Conservation (phyloP, 2,113 vertebrate species). For the Oreochromis spilurus region DNA sequence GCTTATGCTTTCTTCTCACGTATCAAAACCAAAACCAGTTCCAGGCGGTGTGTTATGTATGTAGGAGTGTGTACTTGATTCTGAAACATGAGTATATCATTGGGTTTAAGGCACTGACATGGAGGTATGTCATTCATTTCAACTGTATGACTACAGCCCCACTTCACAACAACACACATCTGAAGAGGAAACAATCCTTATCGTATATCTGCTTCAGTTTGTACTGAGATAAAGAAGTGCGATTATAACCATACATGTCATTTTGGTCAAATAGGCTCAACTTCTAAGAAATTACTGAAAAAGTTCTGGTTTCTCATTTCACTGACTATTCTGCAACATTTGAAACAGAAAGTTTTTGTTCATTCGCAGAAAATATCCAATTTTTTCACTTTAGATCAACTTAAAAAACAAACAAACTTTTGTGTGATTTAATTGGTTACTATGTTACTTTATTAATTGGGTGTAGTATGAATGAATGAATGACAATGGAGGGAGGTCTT, state of each 20-base stretch:
- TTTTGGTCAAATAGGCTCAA: background rate
- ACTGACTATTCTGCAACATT: background rate
- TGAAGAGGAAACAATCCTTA: background rate
- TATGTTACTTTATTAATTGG: background rate
- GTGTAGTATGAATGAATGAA: background rate
- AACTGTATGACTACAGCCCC: background rate
- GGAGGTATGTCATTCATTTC: background rate
- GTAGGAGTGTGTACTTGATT: background rate
- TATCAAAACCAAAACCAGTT: background rate
- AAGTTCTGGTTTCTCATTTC: background rate
- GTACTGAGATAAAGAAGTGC: background rate
- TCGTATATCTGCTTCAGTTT: background rate
- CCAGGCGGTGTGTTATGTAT: background rate
- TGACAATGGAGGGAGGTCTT: background rate
- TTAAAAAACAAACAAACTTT: background rate
- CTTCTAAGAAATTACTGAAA: background rate
- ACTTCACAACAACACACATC: background rate
- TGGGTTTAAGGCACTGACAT: background rate
- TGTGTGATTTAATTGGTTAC: background rate
- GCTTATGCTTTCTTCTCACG: background rate
- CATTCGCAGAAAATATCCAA: background rate
- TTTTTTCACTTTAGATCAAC: background rate
- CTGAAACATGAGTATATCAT: background rate
- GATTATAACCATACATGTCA: background rate
- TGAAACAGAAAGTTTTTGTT: background rate